Evolutionary conservation across 2,797 vertebrate genomes (phyloP).

Genomic region (Lepilemur septentrionalis): DNA sequence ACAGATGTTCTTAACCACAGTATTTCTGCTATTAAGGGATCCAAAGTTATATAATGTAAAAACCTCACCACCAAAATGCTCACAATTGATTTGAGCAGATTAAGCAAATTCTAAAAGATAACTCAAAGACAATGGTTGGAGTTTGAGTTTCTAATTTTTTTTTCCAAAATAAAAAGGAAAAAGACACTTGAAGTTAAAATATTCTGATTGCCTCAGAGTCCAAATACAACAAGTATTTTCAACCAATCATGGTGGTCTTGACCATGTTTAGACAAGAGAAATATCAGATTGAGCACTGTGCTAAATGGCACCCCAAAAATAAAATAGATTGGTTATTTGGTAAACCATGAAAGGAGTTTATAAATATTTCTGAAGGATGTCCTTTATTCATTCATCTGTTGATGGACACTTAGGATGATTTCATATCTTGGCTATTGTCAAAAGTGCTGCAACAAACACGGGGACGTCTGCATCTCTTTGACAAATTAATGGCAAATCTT

Average conservation of each 20-base stretch:
- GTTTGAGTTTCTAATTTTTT: slow-evolving; percentile 19
- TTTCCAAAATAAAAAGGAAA: slow-evolving; percentile 2
- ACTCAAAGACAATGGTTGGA: neutral
- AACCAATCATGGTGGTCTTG: neutral
- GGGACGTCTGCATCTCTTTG: neutral
- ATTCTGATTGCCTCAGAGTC: neutral
- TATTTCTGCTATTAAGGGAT: neutral
- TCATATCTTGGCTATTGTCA: too few relatives aligned
- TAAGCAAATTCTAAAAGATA: slow-evolving; percentile 48
- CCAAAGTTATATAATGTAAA: neutral
- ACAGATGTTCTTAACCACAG: slow-evolving; percentile 2
- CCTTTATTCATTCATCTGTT: neutral
- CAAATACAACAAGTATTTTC: neutral
- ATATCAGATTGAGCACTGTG: neutral
- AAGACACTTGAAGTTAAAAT: neutral
- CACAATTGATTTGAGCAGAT: slow-evolving; percentile 29
- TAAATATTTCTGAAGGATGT: neutral
- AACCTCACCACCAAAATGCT: neutral
- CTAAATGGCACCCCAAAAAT: neutral
- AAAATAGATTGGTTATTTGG: neutral
- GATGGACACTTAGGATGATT: neutral
- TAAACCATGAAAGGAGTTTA: neutral
- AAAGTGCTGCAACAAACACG: neutral
- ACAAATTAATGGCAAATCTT: neutral
- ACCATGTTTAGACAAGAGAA: neutral